Evolutionary conservation across 2,113 vertebrate genomes (phyloP).

Genomic region (Cynocephalus volans): DNA sequence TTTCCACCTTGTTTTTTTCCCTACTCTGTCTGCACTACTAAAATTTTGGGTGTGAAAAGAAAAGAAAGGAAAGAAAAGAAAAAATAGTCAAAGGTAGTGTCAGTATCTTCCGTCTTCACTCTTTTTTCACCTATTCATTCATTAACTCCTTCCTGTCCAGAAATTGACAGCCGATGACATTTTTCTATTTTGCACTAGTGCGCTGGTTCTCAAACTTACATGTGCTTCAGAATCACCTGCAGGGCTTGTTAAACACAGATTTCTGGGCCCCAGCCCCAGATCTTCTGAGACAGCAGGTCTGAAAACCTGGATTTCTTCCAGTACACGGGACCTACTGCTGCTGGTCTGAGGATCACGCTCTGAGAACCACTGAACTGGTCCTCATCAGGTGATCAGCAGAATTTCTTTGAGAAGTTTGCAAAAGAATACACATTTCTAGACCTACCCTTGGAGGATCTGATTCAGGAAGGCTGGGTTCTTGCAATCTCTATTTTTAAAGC

Average conservation of each 20-base stretch:
- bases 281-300: not conserved
- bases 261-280: not conserved
- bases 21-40: not conserved
- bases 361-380: not conserved
- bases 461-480: not conserved
- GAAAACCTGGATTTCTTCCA: not conserved
- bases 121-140: not conserved
- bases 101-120: not conserved
- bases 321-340: not conserved
- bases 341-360: not conserved
- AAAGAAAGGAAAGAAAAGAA: not conserved
- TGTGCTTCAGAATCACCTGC: not conserved
- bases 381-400: not conserved
- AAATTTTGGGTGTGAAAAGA: not conserved
- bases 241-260: not conserved
- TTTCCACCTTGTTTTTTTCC: not conserved
- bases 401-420: not conserved
- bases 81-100: not conserved
- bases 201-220: not conserved
- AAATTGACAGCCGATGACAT: not conserved
- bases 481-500: not conserved
- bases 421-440: not conserved
- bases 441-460: not conserved
- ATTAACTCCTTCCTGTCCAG: constrained; percentile 24
- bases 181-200: not conserved